phyloP scores from a whole-genome alignment of 2,888 invertebrate species.

The Drosophila neutralis region DNA sequence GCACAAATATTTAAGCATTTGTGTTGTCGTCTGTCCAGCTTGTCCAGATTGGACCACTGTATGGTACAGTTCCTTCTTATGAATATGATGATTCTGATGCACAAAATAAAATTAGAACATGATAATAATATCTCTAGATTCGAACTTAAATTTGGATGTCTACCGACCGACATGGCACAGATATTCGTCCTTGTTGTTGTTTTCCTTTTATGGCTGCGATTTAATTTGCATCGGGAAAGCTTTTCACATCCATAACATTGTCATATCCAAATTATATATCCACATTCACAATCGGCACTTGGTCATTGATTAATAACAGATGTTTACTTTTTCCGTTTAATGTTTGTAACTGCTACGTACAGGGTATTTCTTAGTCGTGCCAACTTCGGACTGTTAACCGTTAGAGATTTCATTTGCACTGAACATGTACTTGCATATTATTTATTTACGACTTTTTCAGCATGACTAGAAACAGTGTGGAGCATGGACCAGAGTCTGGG shows the following conservation, averaged over 20 bases:
- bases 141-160: not conserved
- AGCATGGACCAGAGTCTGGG: not conserved
- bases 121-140: not conserved
- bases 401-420: conserved; percentile 8
- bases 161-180: not conserved
- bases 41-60: not conserved
- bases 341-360: not conserved
- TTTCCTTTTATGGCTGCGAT: not conserved
- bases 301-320: not conserved
- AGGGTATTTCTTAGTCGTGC: conserved; percentile 7
- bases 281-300: not conserved
- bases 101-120: not conserved
- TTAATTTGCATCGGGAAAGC: not conserved
- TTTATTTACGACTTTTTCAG: conserved; percentile 51
- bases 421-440: conserved; percentile 42
- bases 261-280: not conserved
- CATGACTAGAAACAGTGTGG: conserved; percentile 43
- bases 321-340: not conserved
- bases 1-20: not conserved
- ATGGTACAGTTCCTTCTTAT: not conserved
- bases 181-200: not conserved
- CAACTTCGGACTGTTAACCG: not conserved
- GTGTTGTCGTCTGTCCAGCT: not conserved
- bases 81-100: no score
- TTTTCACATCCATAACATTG: not conserved